phyloP scores from a whole-genome alignment of 35 echinoderm and acorn worm genomes.

The Ophiothrix spiculata region DNA sequence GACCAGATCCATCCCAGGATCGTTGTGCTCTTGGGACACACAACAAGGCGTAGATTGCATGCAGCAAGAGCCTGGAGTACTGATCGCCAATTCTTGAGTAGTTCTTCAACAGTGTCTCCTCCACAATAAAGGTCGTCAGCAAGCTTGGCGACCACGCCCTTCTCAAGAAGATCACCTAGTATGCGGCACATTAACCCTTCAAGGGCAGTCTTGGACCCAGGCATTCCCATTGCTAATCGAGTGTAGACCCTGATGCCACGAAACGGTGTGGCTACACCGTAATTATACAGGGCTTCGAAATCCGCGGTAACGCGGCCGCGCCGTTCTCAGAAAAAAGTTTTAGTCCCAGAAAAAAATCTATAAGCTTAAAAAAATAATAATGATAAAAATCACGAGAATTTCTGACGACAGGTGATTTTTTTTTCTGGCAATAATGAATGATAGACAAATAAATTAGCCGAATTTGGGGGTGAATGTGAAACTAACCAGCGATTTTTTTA shows the following conservation, averaged over 20 bases:
- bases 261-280: constrained; percentile 47
- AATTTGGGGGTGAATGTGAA: too few species aligned
- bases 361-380: too few species aligned
- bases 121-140: constrained; percentile 59
- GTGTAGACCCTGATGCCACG: constrained; percentile 35
- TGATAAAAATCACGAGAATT: too few species aligned
- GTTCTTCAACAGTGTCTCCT: constrained; percentile 21
- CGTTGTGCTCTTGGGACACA: constrained; percentile 14
- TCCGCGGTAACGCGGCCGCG: too few species aligned
- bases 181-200: constrained; percentile 33
- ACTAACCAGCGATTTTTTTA: too few species aligned
- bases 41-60: constrained; percentile 16
- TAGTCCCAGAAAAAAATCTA: too few species aligned
- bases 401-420: too few species aligned
- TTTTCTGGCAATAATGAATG: too few species aligned
- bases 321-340: too few species aligned
- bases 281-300: too few species aligned
- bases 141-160: constrained; percentile 37
- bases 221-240: constrained; percentile 52
- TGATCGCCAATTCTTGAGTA: constrained; percentile 15
- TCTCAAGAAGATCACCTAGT: constrained; percentile 48
- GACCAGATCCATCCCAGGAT: constrained; percentile 62
- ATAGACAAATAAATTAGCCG: too few species aligned
- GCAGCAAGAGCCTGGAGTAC: constrained; percentile 26
- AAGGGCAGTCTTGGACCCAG: constrained; percentile 36